Conservation (phyloP, 2,888 invertebrate species). For the Acleris cristana region DNA sequence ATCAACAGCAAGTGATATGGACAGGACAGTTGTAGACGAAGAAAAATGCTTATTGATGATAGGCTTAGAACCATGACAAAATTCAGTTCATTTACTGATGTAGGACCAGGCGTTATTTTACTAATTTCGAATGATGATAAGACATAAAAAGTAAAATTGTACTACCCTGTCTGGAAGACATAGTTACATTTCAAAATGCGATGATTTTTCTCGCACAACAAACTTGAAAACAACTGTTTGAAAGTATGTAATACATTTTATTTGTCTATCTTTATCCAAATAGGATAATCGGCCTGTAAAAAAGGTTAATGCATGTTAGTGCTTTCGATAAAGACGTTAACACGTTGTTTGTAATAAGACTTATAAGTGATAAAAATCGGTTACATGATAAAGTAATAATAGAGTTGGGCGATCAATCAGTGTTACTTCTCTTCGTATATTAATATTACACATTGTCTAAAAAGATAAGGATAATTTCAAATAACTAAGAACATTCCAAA, state of each 20-base stretch:
- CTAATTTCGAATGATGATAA: constrained; percentile 10
- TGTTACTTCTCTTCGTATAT: no score
- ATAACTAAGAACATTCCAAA: neutral
- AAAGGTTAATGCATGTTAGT: constrained; percentile 16
- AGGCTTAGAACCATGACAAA: neutral
- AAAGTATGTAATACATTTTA: constrained; percentile 1
- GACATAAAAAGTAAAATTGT: neutral
- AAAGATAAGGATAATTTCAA: neutral
- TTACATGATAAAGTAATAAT: constrained; percentile 16
- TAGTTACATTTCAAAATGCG: constrained; percentile 30
- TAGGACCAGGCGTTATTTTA: no score
- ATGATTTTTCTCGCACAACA: constrained; percentile 25
- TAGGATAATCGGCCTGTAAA: constrained; percentile 17
- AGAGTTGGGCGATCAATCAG: neutral
- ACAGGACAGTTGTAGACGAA: constrained; percentile 49
- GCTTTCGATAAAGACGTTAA: constrained; percentile 6
- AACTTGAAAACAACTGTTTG: constrained; percentile 17
- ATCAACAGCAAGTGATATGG: constrained; percentile 66
- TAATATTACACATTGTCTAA: no score
- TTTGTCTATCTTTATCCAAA: constrained; percentile 8
- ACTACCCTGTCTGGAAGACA: constrained; percentile 17
- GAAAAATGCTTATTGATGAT: constrained; percentile 30
- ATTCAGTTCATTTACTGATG: neutral
- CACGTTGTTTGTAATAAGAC: constrained; percentile 1
- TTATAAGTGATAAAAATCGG: constrained; percentile 4